Base-by-base conservation (phyloP, 2,888 invertebrate genomes). In the Mimumesa dahlbomi region DNA sequence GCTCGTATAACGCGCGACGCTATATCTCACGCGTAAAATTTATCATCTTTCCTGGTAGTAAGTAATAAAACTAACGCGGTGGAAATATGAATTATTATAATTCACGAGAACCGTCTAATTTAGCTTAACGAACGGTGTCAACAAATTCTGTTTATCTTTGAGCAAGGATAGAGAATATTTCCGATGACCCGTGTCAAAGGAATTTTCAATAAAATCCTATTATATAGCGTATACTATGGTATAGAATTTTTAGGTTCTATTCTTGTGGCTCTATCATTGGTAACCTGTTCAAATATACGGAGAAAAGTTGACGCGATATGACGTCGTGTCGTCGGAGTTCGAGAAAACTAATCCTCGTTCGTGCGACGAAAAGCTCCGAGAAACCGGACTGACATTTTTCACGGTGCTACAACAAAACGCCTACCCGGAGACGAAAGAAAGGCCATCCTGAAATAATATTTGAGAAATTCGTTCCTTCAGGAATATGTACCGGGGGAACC, bases 401-500 rank as follows among this genome's bases (percentile, higher is more conserved):
- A 46, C 43, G 53, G 36, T 31, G 45, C 25, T 38, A 22, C 25
- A 43, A 43, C 64, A 25, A 48, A 68, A 57, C 22, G 64, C 48
- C 50, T 36, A 50, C 64, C 49, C 2, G 25, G 19, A 45, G 34
- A 52, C 36, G 25, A 66, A 64, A 21, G 31, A 34, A 11, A 16
- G 36, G 13, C 49, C 71, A 73, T 79, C 77, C 82, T 82, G 82
- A 82, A 82, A 82, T 82, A 82, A 82, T 82, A 82, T 82, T 82
- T 82, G 82, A 81, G 65, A 57, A 40, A 71, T 79, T 71, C 79
- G 70, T 70, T 68, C 58, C 25, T 7, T 14, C 42, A 16, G 18
- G 34, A 52, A 53, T 46, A 53, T n/a, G n/a, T 43, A 64, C 31
- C n/a, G n/a, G 45, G 42, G 36, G 21, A 34, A 14, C 25, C 50